Conservation (phyloP, 92 coral and sea anemone species). For the Palythoa heliodiscus region DNA sequence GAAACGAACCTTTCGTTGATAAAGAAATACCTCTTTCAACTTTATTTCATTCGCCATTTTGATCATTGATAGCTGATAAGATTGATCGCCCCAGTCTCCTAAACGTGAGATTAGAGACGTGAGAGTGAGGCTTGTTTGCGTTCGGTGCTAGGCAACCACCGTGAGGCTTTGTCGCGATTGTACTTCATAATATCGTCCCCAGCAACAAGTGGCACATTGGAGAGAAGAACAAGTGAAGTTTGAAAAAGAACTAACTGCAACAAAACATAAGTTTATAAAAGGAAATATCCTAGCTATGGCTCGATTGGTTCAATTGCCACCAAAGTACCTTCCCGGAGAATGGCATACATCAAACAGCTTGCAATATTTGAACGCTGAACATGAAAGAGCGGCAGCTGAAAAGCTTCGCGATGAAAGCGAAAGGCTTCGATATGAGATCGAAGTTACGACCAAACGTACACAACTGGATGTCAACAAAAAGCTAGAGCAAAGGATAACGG, state of each 20-base stretch:
- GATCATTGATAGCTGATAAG: too few species aligned
- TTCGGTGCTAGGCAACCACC: conserved; percentile 45
- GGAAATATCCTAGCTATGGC: conserved; percentile 63
- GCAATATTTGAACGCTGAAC: conserved; percentile 89
- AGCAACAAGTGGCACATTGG: conserved; percentile 36
- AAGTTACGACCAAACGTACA: conserved; percentile 87
- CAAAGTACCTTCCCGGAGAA: conserved; percentile 95
- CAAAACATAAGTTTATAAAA: conserved; percentile 3
- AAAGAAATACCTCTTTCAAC: conserved; percentile 58
- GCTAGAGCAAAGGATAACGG: conserved; percentile 90
- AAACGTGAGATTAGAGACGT: not conserved
- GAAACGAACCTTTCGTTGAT: conserved; percentile 76
- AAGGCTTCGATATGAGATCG: conserved; percentile 89
- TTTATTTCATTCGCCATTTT: conserved; percentile 60
- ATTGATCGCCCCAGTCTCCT: not conserved
- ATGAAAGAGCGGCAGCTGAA: conserved; percentile 90
- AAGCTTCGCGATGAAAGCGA: conserved; percentile 95
- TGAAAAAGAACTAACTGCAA: not conserved
- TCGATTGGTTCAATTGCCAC: conserved; percentile 93
- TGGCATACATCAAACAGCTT: conserved; percentile 93
- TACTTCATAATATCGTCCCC: conserved; percentile 43
- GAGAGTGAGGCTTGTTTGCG: conserved; percentile 64
- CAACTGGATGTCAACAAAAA: conserved; percentile 94
- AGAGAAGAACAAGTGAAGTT: not conserved
- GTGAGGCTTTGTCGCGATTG: conserved; percentile 12